These are phyloP conservation scores for Trachelus tabidus DNA, from an alignment of 2,888 invertebrate genomes.

Conservation along the genomic window DNA sequence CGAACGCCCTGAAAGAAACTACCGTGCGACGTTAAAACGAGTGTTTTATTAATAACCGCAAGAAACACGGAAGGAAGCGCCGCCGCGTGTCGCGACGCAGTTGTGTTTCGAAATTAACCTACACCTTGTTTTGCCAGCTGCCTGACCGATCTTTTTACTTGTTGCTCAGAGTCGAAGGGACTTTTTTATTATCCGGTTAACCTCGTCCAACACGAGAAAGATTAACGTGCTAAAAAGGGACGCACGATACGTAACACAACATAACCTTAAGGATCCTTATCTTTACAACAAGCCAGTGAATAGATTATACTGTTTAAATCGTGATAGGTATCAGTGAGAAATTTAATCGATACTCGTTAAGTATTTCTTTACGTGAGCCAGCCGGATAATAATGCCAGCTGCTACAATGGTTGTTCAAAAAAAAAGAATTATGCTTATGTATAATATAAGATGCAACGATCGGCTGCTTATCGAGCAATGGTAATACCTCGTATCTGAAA, in stretches of 20 bases:
- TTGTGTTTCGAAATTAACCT: conserved; percentile 4
- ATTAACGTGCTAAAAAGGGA: neutral
- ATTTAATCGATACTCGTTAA: neutral
- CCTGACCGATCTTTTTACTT: neutral
- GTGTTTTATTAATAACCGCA: conserved; percentile 30
- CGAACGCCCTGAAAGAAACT: neutral
- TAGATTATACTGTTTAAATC: neutral
- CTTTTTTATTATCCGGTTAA: neutral
- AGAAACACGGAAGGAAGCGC: conserved; percentile 20
- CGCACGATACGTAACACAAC: neutral
- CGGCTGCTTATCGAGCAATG: neutral
- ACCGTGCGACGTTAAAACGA: conserved; percentile 21
- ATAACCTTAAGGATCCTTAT: neutral
- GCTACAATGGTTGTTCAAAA: neutral
- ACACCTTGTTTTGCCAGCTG: conserved; percentile 17
- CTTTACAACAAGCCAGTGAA: neutral
- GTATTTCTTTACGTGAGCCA: neutral
- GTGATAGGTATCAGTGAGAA: neutral
- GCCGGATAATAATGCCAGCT: neutral
- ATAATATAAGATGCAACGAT: neutral
- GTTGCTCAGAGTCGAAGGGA: neutral
- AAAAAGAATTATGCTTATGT: neutral
- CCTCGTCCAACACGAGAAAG: neutral
- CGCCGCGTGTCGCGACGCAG: conserved; percentile 16
- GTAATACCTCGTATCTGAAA: neutral